Evolutionary conservation across 2,888 invertebrate genomes (phyloP).

Genomic region (Keiferia lycopersicella): DNA sequence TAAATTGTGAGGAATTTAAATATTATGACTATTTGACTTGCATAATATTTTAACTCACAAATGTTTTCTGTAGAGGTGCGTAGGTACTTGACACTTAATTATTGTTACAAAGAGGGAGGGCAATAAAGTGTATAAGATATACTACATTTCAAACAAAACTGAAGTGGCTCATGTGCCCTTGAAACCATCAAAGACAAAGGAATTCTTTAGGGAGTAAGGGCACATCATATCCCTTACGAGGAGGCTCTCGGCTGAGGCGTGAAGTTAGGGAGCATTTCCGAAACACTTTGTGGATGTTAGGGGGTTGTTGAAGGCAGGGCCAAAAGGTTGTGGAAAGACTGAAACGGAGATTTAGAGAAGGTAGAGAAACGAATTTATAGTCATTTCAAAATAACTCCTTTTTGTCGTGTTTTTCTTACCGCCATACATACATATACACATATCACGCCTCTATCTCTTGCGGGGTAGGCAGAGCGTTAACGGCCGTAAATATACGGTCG

Average conservation of each 20-base stretch:
- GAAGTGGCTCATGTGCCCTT: neutral
- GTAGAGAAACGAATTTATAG: neutral
- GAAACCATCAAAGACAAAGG: slow-evolving; percentile 2
- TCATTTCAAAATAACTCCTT: neutral
- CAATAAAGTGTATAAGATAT: neutral
- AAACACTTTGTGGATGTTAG: neutral
- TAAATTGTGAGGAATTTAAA: too few species aligned
- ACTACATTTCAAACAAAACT: neutral
- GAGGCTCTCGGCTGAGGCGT: neutral
- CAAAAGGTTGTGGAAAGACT: neutral
- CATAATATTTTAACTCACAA: too few species aligned
- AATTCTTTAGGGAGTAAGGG: neutral
- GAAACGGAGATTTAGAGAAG: neutral
- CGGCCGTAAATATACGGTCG: too few species aligned
- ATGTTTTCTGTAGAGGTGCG: too few species aligned
- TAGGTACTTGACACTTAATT: too few species aligned
- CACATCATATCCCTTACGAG: slow-evolving; percentile 11
- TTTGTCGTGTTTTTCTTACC: neutral
- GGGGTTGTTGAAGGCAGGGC: slow-evolving; percentile 10
- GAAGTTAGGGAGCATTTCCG: neutral
- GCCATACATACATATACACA: neutral
- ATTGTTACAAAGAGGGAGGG: too few species aligned
- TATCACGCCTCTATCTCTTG: too few species aligned
- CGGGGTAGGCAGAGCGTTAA: too few species aligned
- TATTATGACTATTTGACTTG: too few species aligned